phyloP scores from a whole-genome alignment of 2,888 invertebrate genomes.

The Drosophila quasianomalipes region DNA sequence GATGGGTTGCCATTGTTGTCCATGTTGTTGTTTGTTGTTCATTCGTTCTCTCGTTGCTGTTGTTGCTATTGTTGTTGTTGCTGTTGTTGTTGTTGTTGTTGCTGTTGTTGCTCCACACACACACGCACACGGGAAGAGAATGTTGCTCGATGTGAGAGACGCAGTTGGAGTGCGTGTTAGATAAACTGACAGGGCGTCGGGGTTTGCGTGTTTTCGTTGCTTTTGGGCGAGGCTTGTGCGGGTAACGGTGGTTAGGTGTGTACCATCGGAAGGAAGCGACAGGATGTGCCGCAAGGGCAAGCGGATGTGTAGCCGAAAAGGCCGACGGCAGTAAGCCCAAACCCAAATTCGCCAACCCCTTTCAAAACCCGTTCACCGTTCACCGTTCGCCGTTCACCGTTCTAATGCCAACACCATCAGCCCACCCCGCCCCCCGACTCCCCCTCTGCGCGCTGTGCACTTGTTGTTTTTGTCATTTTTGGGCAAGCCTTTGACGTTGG shows the following conservation, averaged over 20 bases:
- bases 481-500: conserved; percentile 50
- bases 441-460: background rate
- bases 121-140: conserved; percentile 5
- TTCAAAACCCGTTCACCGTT: background rate
- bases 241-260: conserved; percentile 29
- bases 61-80: conserved; percentile 9
- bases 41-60: conserved; percentile 11
- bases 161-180: conserved; percentile 72
- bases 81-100: background rate
- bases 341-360: background rate
- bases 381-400: background rate
- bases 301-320: conserved; percentile 70
- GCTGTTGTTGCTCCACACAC: background rate
- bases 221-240: background rate
- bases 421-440: background rate
- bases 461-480: conserved; percentile 42
- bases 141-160: conserved; percentile 38
- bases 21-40: conserved; percentile 18
- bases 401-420: background rate
- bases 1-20: conserved; percentile 38
- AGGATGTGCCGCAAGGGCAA: conserved; percentile 77
- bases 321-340: conserved; percentile 27
- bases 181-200: conserved; percentile 72
- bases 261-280: conserved; percentile 64
- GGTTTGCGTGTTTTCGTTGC: conserved; percentile 25